Conservation (phyloP, 2,888 invertebrate genomes). For the Lepidocyrtoides sp. region DNA sequence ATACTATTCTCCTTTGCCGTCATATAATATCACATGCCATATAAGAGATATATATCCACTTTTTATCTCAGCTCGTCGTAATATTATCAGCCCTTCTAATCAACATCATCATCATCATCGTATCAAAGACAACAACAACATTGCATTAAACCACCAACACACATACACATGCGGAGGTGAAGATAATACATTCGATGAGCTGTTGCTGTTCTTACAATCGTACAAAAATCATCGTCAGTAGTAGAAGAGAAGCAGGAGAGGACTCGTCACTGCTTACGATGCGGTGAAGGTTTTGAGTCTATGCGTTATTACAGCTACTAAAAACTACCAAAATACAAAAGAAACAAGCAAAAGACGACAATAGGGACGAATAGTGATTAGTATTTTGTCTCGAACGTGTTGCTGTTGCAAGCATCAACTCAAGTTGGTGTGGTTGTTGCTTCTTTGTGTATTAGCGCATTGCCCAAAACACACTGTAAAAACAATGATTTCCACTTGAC, state of each 20-base stretch:
- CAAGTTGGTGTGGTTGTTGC: not conserved
- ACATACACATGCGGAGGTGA: constrained; percentile 66
- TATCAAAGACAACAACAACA: constrained; percentile 79
- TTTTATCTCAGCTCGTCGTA: not conserved
- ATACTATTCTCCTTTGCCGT: constrained; percentile 59
- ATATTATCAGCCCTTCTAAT: constrained; percentile 51
- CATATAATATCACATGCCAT: constrained; percentile 1
- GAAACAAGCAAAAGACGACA: constrained; percentile 45
- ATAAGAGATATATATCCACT: not conserved
- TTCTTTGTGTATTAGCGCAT: not conserved
- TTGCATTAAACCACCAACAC: constrained; percentile 69
- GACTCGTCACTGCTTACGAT: not conserved
- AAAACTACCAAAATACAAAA: constrained; percentile 27
- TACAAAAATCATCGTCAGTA: not conserved
- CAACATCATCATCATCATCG: constrained; percentile 67
- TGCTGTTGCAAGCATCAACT: constrained; percentile 18
- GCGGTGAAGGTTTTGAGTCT: constrained; percentile 21
- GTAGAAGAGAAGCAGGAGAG: constrained; percentile 8
- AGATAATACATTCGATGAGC: constrained; percentile 36
- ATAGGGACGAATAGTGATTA: constrained; percentile 46
- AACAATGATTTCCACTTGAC: constrained; percentile 36
- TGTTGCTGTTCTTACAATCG: constrained; percentile 50
- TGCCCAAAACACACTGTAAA: not conserved
- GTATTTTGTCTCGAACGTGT: not conserved
- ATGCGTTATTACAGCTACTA: constrained; percentile 22